Evolutionary conservation across 2,113 vertebrate species (phyloP).

Genomic region (Sceloporus tristichus): DNA sequence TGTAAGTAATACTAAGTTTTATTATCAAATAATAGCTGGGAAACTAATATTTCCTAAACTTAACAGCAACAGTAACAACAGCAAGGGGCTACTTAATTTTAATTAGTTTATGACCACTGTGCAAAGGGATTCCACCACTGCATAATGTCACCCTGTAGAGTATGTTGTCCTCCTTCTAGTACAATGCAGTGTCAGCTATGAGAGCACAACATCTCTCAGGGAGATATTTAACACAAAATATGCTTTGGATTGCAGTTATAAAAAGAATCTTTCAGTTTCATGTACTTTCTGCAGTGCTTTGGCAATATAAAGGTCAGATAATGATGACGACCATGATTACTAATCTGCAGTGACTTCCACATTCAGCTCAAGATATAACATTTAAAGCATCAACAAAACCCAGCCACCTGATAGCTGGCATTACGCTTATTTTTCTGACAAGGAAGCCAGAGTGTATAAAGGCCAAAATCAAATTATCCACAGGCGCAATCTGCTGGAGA

Average conservation of each 20-base stretch:
- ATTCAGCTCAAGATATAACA: slow-evolving; percentile 17
- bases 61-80: neutral
- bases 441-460: neutral
- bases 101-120: neutral
- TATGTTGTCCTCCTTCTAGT: slow-evolving; percentile 3
- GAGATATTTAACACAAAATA: slow-evolving; percentile 27
- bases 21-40: neutral
- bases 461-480: neutral
- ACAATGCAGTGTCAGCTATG: neutral
- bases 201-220: slow-evolving; percentile 6
- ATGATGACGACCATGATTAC: neutral
- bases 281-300: neutral
- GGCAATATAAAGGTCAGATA: neutral
- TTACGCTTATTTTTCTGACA: neutral
- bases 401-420: neutral
- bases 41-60: neutral
- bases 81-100: neutral
- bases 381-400: neutral
- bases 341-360: neutral
- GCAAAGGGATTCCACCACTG: neutral
- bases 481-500: neutral
- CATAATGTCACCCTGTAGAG: neutral
- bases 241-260: slow-evolving; percentile 30
- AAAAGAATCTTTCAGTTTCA: slow-evolving; percentile 20
- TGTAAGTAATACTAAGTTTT: neutral